phyloP scores from a whole-genome alignment of 2,888 invertebrate genomes.

The Brenthis hecate region DNA sequence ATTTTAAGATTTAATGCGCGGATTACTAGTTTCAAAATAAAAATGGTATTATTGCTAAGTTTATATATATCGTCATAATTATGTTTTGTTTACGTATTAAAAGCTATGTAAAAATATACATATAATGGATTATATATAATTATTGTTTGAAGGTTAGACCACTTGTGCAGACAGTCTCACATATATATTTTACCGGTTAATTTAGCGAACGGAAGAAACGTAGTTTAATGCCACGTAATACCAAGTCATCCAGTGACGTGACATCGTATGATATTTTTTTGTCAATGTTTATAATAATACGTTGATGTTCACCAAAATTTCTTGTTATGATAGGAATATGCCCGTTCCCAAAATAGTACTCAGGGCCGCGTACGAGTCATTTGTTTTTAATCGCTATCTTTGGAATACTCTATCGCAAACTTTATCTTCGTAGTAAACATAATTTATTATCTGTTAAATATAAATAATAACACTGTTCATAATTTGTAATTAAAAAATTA shows the following conservation, averaged over 20 bases:
- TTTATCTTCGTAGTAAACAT: slow-evolving; percentile 35
- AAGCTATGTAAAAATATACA: no score
- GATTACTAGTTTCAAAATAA: no score
- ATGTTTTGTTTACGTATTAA: no score
- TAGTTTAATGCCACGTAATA: slow-evolving; percentile 42
- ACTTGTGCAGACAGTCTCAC: no score
- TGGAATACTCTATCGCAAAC: slow-evolving; percentile 30
- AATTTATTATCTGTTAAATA: slow-evolving; percentile 11
- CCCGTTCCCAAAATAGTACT: not conserved
- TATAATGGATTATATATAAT: no score
- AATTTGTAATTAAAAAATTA: not conserved
- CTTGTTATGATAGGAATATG: slow-evolving; percentile 25
- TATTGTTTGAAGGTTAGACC: no score
- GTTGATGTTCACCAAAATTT: slow-evolving; percentile 21
- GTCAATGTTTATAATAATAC: slow-evolving; percentile 19
- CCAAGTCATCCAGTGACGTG: slow-evolving; percentile 67
- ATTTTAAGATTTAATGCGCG: no score
- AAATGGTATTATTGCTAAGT: no score
- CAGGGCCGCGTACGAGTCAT: slow-evolving; percentile 7
- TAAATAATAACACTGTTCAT: not conserved
- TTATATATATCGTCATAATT: no score
- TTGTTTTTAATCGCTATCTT: slow-evolving; percentile 26
- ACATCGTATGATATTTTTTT: slow-evolving; percentile 53
- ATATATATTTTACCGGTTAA: not conserved
- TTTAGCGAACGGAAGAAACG: not conserved